Conservation (phyloP, 2,888 invertebrate species). For the Drosophila limbata region DNA sequence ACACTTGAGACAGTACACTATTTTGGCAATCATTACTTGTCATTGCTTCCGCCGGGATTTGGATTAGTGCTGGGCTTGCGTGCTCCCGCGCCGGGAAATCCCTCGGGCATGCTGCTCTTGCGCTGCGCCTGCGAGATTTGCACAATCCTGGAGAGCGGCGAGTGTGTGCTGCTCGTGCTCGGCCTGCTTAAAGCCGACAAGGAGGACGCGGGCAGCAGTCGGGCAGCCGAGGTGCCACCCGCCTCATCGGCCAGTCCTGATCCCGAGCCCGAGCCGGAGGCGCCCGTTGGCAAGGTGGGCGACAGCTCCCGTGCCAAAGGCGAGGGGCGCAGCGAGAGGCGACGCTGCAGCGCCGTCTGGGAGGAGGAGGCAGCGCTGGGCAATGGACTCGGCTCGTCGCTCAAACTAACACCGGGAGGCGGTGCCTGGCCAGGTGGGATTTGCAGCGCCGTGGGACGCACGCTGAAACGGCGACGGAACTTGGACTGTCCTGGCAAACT, state of each 20-base stretch:
- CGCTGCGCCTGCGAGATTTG: constrained; percentile 85
- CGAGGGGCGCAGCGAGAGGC: constrained; percentile 84
- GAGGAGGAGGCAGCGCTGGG: constrained; percentile 44
- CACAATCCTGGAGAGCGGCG: constrained; percentile 84
- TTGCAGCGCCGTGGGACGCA: constrained; percentile 83
- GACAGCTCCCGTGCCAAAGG: constrained; percentile 81
- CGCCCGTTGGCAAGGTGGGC: constrained; percentile 54
- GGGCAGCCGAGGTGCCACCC: constrained; percentile 48
- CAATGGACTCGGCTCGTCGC: constrained; percentile 40
- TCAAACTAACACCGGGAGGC: constrained; percentile 72
- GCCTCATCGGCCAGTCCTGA: constrained; percentile 36
- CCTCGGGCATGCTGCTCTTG: constrained; percentile 83
- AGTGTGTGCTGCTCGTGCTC: constrained; percentile 83
- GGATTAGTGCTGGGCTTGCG: constrained; percentile 32
- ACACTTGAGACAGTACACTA: constrained; percentile 50
- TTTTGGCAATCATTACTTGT: too few relatives aligned
- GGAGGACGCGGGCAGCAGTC: constrained; percentile 63
- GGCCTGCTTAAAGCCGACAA: constrained; percentile 46
- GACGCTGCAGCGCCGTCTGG: constrained; percentile 83
- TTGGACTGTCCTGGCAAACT: constrained; percentile 54
- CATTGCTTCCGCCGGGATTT: constrained; percentile 1
- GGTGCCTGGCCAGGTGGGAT: constrained; percentile 85
- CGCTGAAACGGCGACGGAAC: constrained; percentile 84
- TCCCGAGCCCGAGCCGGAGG: not conserved
- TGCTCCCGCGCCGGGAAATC: constrained; percentile 24